Evolutionary conservation across 2,888 invertebrate genomes (phyloP).

Genomic region (Apodemia zela): DNA sequence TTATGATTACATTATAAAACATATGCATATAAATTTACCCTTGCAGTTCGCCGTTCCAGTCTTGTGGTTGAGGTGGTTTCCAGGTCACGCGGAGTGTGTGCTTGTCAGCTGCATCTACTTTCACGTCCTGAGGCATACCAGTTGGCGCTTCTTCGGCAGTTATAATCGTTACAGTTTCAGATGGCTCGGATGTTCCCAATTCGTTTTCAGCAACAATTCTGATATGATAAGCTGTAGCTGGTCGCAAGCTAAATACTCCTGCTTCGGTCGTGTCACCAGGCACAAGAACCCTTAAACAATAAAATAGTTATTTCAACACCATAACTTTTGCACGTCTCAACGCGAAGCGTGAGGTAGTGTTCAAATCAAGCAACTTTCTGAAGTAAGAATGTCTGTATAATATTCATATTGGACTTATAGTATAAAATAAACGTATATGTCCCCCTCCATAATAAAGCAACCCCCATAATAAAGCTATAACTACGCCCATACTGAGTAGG

Average conservation of each 20-base stretch:
- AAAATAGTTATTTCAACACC: not conserved
- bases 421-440: too few relatives aligned
- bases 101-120: constrained; percentile 93
- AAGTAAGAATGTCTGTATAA: too few relatives aligned
- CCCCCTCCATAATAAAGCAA: too few relatives aligned
- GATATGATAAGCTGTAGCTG: constrained; percentile 95
- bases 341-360: too few relatives aligned
- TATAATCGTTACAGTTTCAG: constrained; percentile 95
- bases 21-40: constrained; percentile 46
- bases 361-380: too few relatives aligned
- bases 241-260: constrained; percentile 92
- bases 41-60: constrained; percentile 95
- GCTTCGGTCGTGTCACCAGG: constrained; percentile 95
- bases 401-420: too few relatives aligned
- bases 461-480: too few relatives aligned
- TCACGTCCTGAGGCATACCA: constrained; percentile 90
- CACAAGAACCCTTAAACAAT: constrained; percentile 84
- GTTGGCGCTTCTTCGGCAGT: constrained; percentile 96
- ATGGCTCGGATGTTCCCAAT: constrained; percentile 94
- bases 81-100: constrained; percentile 92
- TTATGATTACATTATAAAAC: not conserved
- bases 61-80: constrained; percentile 93
- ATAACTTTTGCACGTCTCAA: too few relatives aligned
- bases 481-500: too few relatives aligned
- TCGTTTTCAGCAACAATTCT: constrained; percentile 96